phyloP scores from a whole-genome alignment of 1,140 invertebrate genomes.

The Zaprionus davidi region DNA sequence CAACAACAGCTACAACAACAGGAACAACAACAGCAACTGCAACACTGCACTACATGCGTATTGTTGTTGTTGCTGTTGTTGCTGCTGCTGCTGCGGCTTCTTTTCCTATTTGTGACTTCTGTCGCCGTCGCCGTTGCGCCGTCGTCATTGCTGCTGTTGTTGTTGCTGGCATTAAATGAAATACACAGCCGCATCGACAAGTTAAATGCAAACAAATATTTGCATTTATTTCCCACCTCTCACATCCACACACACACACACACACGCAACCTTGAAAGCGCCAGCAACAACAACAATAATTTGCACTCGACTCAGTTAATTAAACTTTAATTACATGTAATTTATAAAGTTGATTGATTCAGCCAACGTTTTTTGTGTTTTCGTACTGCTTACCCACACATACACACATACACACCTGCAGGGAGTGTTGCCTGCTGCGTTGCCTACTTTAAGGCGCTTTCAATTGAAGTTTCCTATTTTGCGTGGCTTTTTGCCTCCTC shows the following conservation, averaged over 20 bases:
- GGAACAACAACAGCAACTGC: constrained; percentile 32
- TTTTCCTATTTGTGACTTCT: constrained; percentile 44
- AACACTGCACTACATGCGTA: constrained; percentile 56
- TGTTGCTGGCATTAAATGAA: constrained; percentile 45
- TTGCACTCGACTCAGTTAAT: constrained; percentile 60
- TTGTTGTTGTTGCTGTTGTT: constrained; percentile 30
- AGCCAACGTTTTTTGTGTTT: constrained; percentile 30
- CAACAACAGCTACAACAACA: constrained; percentile 30
- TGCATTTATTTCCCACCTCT: constrained; percentile 50
- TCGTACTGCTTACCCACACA: not conserved
- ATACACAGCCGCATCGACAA: constrained; percentile 44
- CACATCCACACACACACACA: constrained; percentile 25
- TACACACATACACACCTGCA: not conserved
- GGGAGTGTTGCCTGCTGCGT: not conserved
- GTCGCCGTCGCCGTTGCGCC: not conserved
- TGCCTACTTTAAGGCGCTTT: constrained; percentile 22
- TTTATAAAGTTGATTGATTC: constrained; percentile 77
- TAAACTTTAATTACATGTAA: constrained; percentile 80
- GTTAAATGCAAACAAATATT: constrained; percentile 75
- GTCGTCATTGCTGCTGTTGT: constrained; percentile 14
- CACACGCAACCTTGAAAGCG: constrained; percentile 65
- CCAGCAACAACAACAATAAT: constrained; percentile 25
- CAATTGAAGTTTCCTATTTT: not conserved
- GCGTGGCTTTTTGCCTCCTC: not conserved
- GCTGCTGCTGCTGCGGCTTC: constrained; percentile 1